Base-by-base conservation (phyloP, 2,113 vertebrate genomes). In the Syrrhaptes paradoxus region DNA sequence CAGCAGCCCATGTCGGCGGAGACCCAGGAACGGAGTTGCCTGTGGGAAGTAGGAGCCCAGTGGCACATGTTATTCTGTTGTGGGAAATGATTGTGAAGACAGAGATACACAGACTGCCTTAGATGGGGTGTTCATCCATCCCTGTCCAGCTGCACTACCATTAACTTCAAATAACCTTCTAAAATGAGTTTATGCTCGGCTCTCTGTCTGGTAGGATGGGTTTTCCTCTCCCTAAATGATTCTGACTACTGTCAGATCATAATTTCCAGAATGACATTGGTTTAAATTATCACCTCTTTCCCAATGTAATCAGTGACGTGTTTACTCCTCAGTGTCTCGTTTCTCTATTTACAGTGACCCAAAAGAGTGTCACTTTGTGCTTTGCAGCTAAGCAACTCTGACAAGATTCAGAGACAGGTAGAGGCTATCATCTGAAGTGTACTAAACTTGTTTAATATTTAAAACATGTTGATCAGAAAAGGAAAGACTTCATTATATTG, bases 51-150 rank as follows among this genome's bases (percentile, higher is more conserved):
- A 0, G 38, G 36, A 17, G 8, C 16, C 3, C 15, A 28, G 32
- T 2, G 0, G 25, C 34, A 54, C 3, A 2, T 0, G 1, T 74
- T 76, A 57, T 6, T 76, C 32, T 29, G 5, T 63, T 1, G 0
- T 1, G 17, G 29, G 61, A 52, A 87, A 45, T 13, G 7, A 15
- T 26, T 66, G 58, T 38, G 46, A 92, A 43, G 55, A 59, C 28
- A n/a, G 31, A 52, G n/a, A 31, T 7, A 7, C 5, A 20, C 22
- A 10, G 8, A 36, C 9, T 2, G 1, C 28, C 32, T 85, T 24
- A 16, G 20, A 13, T 1, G 0, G 14, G 34, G 57, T 8, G 13
- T 43, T 70, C 31, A 49, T 41, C 26, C 29, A 26, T 28, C 25
- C 46, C 45, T 29, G 6, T 36, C 48, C 66, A 66, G 41, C 62